Conservation (phyloP, 2,888 invertebrate genomes). For the Odontothrips loti region DNA sequence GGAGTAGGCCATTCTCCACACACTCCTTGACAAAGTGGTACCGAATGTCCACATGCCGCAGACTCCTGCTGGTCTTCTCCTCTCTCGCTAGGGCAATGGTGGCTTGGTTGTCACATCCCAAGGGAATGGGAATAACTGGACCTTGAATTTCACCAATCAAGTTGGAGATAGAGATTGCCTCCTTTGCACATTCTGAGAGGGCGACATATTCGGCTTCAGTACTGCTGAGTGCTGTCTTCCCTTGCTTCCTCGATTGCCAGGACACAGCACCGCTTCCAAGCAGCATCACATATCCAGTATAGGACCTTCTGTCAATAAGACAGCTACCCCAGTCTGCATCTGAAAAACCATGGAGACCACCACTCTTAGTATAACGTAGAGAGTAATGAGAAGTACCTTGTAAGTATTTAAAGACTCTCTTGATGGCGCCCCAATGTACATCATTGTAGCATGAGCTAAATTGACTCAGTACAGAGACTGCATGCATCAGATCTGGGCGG, state of each 20-base stretch:
- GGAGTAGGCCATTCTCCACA: not conserved
- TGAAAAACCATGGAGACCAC: slow-evolving; percentile 38
- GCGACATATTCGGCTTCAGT: slow-evolving; percentile 37
- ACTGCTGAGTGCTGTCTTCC: slow-evolving; percentile 37
- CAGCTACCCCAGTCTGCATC: slow-evolving; percentile 42
- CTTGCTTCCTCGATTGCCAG: slow-evolving; percentile 38
- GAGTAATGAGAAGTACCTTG: slow-evolving; percentile 39
- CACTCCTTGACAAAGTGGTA: not conserved
- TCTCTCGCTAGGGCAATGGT: not conserved
- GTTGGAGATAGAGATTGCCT: not conserved
- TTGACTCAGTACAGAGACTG: slow-evolving; percentile 37
- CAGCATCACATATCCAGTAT: slow-evolving; percentile 37
- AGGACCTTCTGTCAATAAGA: slow-evolving; percentile 38
- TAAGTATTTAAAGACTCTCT: slow-evolving; percentile 42
- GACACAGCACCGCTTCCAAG: slow-evolving; percentile 35
- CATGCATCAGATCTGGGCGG: slow-evolving; percentile 39
- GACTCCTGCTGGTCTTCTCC: not conserved
- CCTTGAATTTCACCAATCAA: not conserved
- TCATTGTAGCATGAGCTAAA: slow-evolving; percentile 36
- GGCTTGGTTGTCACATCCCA: not conserved
- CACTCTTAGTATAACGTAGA: slow-evolving; percentile 36
- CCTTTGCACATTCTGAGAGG: slow-evolving; percentile 25
- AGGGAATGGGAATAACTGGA: not conserved
- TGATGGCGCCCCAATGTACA: slow-evolving; percentile 41
- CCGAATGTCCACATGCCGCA: not conserved